Percentiles rank a stretch among this genome's conserved stretches.
phyloP scores from a whole-genome alignment of 2,888 invertebrate species.

The Ypsolopha sequella region DNA sequence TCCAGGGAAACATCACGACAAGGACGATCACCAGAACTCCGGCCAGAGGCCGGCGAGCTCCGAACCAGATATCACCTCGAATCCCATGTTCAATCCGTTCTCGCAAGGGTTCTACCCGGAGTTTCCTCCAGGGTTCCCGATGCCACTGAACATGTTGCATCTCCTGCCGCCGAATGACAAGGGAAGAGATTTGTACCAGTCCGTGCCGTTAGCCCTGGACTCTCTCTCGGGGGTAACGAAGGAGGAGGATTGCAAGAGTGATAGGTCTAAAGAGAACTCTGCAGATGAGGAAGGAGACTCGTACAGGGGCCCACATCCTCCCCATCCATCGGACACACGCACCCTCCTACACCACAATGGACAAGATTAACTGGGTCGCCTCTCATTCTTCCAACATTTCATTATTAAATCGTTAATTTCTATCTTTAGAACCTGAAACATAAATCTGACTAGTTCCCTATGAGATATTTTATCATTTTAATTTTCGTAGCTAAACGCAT shows the following conservation, averaged over 20 bases:
- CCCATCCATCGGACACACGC: slow-evolving; percentile 72
- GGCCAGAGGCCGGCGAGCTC: slow-evolving; percentile 75
- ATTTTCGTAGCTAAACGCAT: not conserved
- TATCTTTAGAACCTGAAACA: slow-evolving; percentile 16
- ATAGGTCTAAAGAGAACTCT: slow-evolving; percentile 72
- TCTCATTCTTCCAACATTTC: slow-evolving; percentile 10
- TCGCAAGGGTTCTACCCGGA: slow-evolving; percentile 88
- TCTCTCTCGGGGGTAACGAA: slow-evolving; percentile 63
- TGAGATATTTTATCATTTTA: not conserved
- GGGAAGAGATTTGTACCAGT: slow-evolving; percentile 74
- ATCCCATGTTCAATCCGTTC: slow-evolving; percentile 82
- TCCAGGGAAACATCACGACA: slow-evolving; percentile 65
- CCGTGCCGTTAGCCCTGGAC: slow-evolving; percentile 68
- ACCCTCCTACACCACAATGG: slow-evolving; percentile 83
- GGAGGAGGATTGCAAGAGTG: slow-evolving; percentile 76
- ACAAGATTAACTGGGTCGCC: slow-evolving; percentile 72
- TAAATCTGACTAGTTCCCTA: not conserved
- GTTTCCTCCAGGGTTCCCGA: slow-evolving; percentile 83
- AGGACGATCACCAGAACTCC: slow-evolving; percentile 58
- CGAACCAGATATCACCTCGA: slow-evolving; percentile 75
- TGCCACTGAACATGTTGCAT: slow-evolving; percentile 88
- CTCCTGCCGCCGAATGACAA: slow-evolving; percentile 85
- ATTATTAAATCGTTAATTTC: slow-evolving; percentile 9
- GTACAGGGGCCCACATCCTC: slow-evolving; percentile 60
- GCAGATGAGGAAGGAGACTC: slow-evolving; percentile 70